These are phyloP conservation scores for Hymenochirus boettgeri DNA, from an alignment of 2,113 vertebrate genomes.

Conservation along the genomic window DNA sequence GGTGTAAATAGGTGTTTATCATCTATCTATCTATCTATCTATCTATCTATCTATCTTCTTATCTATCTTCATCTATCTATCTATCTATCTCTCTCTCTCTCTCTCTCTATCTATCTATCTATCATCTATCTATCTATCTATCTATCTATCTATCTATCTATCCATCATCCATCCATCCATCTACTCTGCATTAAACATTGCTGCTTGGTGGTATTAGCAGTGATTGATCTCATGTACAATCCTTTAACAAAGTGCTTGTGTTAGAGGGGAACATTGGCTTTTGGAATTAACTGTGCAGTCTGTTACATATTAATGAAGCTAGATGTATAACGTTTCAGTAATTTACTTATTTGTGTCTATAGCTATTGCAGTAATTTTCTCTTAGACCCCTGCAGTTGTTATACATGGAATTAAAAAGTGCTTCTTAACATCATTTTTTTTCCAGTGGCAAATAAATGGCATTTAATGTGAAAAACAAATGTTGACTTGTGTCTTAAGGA, in stretches of 20 bases:
- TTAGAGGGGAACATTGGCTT: constrained; percentile 76
- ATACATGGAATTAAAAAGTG: constrained; percentile 78
- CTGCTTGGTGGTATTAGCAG: constrained; percentile 75
- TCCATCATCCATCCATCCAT: background rate
- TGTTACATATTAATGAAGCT: constrained; percentile 82
- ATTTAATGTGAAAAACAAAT: constrained; percentile 83
- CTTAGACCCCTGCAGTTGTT: constrained; percentile 76
- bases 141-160: constrained; percentile 9
- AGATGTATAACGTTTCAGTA: constrained; percentile 80
- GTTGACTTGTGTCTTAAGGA: constrained; percentile 76
- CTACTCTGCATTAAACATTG: constrained; percentile 72
- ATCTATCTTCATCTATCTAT: constrained; percentile 12
- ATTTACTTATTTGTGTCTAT: constrained; percentile 84
- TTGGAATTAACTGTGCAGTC: constrained; percentile 79
- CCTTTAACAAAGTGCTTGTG: constrained; percentile 83
- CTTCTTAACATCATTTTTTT: constrained; percentile 70
- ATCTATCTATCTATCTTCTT: constrained; percentile 14
- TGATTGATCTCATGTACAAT: constrained; percentile 85
- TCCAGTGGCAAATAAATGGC: constrained; percentile 68
- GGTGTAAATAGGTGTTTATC: constrained; percentile 72
- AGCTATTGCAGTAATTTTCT: constrained; percentile 71
- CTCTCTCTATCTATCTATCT: too few relatives aligned
- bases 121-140: too few relatives aligned
- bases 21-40: constrained; percentile 20
- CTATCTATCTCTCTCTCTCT: too few relatives aligned